These are phyloP conservation scores for Fragum sueziense DNA, from an alignment of 2,888 invertebrate species.

Conservation along the genomic window DNA sequence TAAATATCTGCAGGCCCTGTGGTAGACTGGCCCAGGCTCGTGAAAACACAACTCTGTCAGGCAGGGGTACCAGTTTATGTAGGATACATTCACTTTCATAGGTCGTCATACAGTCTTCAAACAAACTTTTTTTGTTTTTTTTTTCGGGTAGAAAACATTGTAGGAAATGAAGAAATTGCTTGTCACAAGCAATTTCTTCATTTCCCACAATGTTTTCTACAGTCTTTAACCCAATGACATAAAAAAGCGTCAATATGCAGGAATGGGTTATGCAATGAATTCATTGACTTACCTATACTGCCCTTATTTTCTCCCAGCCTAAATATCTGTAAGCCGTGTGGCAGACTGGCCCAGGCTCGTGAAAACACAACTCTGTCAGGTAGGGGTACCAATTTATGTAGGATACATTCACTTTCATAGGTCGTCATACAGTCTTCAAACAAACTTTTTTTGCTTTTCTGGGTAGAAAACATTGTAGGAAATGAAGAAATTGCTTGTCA, in stretches of 20 bases:
- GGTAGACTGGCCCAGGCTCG: conserved; percentile 92
- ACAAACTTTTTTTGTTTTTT: too few relatives aligned
- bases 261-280: too few relatives aligned
- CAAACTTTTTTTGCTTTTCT: too few relatives aligned
- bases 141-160: too few relatives aligned
- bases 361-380: conserved; percentile 87
- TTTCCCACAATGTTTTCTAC: too few relatives aligned
- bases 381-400: conserved; percentile 69
- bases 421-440: conserved; percentile 80
- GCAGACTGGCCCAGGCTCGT: conserved; percentile 90
- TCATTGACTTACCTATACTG: conserved; percentile 26
- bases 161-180: too few relatives aligned
- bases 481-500: too few relatives aligned
- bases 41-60: conserved; percentile 87
- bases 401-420: conserved; percentile 71
- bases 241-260: too few relatives aligned
- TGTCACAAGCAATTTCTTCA: too few relatives aligned
- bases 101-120: conserved; percentile 78
- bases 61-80: conserved; percentile 70
- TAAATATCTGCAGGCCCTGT: conserved; percentile 76
- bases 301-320: conserved; percentile 63
- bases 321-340: conserved; percentile 82
- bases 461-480: too few relatives aligned
- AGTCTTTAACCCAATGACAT: too few relatives aligned
- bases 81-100: conserved; percentile 72